These are phyloP conservation scores for Thera britannica DNA, from an alignment of 2,888 invertebrate genomes.

Conservation along the genomic window DNA sequence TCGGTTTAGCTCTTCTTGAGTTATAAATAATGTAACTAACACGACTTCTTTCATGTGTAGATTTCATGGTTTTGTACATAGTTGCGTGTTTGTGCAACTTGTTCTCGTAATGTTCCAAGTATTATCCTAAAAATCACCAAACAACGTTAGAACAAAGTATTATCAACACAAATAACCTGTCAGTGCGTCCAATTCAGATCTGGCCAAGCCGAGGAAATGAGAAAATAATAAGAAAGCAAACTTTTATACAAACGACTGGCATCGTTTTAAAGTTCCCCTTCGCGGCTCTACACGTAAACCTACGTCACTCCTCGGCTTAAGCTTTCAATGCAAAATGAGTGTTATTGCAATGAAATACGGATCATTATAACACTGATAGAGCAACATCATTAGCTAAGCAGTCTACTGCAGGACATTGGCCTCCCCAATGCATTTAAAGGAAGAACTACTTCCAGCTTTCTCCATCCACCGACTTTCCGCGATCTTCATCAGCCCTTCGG, in stretches of 20 bases:
- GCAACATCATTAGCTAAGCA: no score
- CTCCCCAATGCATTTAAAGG: no score
- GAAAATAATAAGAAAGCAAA: constrained; percentile 59
- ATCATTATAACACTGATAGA: not conserved
- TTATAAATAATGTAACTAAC: no score
- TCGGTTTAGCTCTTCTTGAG: no score
- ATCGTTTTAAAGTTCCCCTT: constrained; percentile 61
- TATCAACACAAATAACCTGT: constrained; percentile 46
- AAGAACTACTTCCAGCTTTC: no score
- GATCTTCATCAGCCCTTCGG: no score
- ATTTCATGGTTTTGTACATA: no score
- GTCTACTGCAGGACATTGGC: no score
- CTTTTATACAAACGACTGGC: constrained; percentile 70
- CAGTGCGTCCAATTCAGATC: constrained; percentile 50
- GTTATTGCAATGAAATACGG: not conserved
- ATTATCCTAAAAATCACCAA: not conserved
- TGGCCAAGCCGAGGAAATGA: constrained; percentile 46
- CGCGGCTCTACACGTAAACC: constrained; percentile 1
- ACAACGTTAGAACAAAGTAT: constrained; percentile 16
- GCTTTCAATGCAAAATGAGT: constrained; percentile 7
- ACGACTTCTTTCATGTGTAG: no score
- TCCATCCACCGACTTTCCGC: no score
- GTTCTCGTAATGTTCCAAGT: not conserved
- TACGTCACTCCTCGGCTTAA: constrained; percentile 2
- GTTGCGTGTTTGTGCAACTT: no score